Evolutionary conservation across 2,113 vertebrate species (phyloP).

Genomic region (Azemiops feae): DNA sequence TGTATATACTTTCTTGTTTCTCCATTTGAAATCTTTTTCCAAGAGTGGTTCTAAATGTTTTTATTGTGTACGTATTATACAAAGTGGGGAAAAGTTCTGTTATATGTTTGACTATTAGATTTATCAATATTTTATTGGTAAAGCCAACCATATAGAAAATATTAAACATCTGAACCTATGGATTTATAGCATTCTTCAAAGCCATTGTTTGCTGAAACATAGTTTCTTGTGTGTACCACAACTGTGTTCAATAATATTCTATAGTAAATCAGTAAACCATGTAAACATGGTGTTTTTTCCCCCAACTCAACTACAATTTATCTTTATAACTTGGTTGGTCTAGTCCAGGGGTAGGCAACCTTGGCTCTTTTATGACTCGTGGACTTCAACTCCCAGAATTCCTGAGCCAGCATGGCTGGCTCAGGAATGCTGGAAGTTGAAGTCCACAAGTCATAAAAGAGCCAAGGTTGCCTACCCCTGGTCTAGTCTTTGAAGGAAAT

Average conservation of each 20-base stretch:
- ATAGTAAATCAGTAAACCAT: background rate
- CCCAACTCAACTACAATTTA: background rate
- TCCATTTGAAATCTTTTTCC: conserved; percentile 12
- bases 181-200: background rate
- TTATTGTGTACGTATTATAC: background rate
- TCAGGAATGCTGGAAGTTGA: too few species aligned
- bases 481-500: background rate
- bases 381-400: too few species aligned
- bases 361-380: too few species aligned
- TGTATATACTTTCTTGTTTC: background rate
- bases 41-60: conserved; percentile 25
- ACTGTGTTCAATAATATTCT: background rate
- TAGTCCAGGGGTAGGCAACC: too few species aligned
- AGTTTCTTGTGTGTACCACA: background rate
- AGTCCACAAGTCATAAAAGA: too few species aligned
- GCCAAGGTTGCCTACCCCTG: too few species aligned
- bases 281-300: background rate
- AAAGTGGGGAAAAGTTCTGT: rapidly evolving
- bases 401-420: too few species aligned
- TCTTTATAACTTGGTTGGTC: background rate
- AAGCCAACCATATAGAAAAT: background rate
- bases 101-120: background rate
- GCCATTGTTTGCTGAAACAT: background rate
- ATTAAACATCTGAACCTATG: background rate
- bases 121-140: background rate